phyloP scores from a whole-genome alignment of 2,113 vertebrate genomes.

The Tricholaema leucomelas region DNA sequence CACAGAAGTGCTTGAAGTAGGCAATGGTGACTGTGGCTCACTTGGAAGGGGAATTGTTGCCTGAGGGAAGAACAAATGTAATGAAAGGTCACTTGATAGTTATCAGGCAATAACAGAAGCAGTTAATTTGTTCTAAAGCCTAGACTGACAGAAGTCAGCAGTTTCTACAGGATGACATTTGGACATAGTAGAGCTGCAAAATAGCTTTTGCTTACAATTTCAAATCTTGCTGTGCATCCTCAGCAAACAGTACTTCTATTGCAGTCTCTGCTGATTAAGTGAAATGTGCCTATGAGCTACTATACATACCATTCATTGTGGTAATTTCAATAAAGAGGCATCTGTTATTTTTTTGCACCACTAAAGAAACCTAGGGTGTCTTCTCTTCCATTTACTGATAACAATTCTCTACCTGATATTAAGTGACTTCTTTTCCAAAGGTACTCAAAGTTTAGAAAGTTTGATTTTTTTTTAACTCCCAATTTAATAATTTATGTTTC shows the following conservation, averaged over 20 bases:
- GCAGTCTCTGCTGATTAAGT: slow-evolving; percentile 70
- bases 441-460: not conserved
- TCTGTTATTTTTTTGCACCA: not conserved
- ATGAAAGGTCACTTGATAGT: slow-evolving; percentile 48
- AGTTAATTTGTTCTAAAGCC: slow-evolving; percentile 65
- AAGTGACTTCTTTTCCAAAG: not conserved
- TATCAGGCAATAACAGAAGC: slow-evolving; percentile 57
- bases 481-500: not conserved
- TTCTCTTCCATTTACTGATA: not conserved
- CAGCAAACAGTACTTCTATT: slow-evolving; percentile 69
- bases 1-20: slow-evolving; percentile 62
- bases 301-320: slow-evolving; percentile 45
- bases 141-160: slow-evolving; percentile 71
- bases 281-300: slow-evolving; percentile 48
- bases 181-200: slow-evolving; percentile 69
- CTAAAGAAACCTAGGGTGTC: not conserved
- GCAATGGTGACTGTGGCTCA: slow-evolving; percentile 67
- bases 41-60: slow-evolving; percentile 61
- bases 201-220: slow-evolving; percentile 76
- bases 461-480: not conserved
- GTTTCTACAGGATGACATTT: slow-evolving; percentile 71
- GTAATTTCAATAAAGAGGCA: not conserved
- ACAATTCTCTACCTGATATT: not conserved
- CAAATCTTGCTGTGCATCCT: slow-evolving; percentile 76
- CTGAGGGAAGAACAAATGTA: slow-evolving; percentile 62